A percentile compares a stretch with the other conserved stretches of the same genome.
phyloP scores from a whole-genome alignment of 2,113 vertebrate genomes.

The Lagopus leucura region DNA sequence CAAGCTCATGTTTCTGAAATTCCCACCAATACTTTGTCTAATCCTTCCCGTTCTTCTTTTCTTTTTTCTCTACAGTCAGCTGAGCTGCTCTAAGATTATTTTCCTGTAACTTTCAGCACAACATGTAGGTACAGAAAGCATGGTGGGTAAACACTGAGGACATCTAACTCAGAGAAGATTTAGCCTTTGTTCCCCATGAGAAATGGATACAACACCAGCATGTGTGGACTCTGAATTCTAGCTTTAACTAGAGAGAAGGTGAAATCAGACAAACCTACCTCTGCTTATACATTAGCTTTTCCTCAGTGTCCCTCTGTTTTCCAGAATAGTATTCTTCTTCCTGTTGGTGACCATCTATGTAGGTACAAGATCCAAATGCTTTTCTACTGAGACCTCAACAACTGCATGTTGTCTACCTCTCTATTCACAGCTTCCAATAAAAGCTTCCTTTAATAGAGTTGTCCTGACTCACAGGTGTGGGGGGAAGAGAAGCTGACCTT shows the following conservation, averaged over 20 bases:
- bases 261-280: constrained; percentile 51
- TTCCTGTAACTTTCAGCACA: constrained; percentile 6
- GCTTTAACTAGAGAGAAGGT: constrained; percentile 24
- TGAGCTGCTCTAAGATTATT: background rate
- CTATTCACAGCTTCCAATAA: constrained; percentile 56
- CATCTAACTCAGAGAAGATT: background rate
- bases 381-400: constrained; percentile 9
- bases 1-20: background rate
- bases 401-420: constrained; percentile 22
- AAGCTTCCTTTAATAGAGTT: constrained; percentile 67
- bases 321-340: constrained; percentile 44
- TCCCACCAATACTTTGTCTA: background rate
- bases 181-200: background rate
- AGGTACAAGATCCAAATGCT: constrained; percentile 23
- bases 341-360: constrained; percentile 10
- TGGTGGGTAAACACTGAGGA: background rate
- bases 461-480: constrained; percentile 69
- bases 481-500: constrained; percentile 52
- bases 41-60: background rate
- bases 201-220: background rate
- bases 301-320: constrained; percentile 17
- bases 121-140: background rate
- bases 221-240: background rate
- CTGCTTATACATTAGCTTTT: constrained; percentile 39
- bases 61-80: background rate